Evolutionary conservation across 2,888 invertebrate genomes (phyloP).

Genomic region (Drosophila pullipes): DNA sequence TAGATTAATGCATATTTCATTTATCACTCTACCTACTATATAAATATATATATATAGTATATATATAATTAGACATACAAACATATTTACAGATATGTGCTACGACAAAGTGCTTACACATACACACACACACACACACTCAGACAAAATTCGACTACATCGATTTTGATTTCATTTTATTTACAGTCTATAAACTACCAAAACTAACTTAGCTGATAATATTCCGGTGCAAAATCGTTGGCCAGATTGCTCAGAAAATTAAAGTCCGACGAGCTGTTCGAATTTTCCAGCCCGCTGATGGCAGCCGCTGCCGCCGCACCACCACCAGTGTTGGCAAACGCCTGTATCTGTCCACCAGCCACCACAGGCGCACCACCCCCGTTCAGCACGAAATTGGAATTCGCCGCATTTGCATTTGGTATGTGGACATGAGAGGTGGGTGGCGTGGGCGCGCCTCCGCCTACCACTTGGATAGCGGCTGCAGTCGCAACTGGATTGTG

Average conservation of each 20-base stretch:
- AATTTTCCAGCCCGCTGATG: constrained; percentile 91
- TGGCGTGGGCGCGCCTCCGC: constrained; percentile 77
- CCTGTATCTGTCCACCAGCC: constrained; percentile 52
- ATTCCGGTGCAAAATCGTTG: constrained; percentile 96
- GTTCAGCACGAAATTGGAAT: constrained; percentile 63
- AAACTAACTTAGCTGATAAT: constrained; percentile 88
- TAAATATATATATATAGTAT: constrained; percentile 14
- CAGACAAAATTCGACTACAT: constrained; percentile 51
- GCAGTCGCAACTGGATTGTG: constrained; percentile 57
- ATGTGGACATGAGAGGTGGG: constrained; percentile 79
- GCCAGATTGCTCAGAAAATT: constrained; percentile 96
- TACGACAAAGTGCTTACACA: constrained; percentile 38
- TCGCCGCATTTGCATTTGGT: constrained; percentile 37
- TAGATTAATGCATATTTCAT: constrained; percentile 26
- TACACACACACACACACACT: constrained; percentile 12
- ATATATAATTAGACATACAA: constrained; percentile 25
- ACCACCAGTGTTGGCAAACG: constrained; percentile 58
- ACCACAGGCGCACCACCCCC: constrained; percentile 38
- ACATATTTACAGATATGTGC: constrained; percentile 62
- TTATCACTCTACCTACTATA: constrained; percentile 38
- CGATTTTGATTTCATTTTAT: constrained; percentile 28
- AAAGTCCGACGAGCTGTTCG: constrained; percentile 96
- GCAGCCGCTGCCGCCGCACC: constrained; percentile 83
- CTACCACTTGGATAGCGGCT: constrained; percentile 55
- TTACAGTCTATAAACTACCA: constrained; percentile 65